Evolutionary conservation across 2,888 invertebrate species (phyloP), one percentile per base, ranked within the genome.

Genomic region (Lithophane semibrunnea): DNA sequence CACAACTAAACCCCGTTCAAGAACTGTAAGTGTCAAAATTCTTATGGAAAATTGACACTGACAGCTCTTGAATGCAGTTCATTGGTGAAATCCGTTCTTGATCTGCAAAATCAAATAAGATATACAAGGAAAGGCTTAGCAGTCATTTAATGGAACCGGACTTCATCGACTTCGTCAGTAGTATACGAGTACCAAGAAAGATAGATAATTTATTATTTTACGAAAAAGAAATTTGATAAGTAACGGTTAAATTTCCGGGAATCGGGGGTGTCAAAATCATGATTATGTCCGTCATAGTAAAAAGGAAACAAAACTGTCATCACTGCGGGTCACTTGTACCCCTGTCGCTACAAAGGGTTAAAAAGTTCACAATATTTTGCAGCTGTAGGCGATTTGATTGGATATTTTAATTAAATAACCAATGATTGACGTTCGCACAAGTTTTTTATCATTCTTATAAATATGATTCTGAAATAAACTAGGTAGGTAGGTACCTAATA

Each of bases 291-390:
- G 24, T 56, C 29, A 52, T 29, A 65, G 56, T 66, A 52, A 77
- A 60, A 65, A 42, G 3, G 0, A 42, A 60, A 44, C 52, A 60
- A 76, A 61, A 10, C 78, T 60, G 44, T 52, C 76, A 37, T 29
- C 77, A 12, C 29, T 16, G 24, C n/a, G 67, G 67, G 58, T 67
- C 52, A 29, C 7, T 29, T 13, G 42, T 49, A 65, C 49, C 77
- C 13, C 44, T 3, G 13, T 44, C 13, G 29, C 18, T 18, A 52
- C 13, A 66, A 77, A 44, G 67, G 77, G 44, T 65, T 60, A n/a
- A 76, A 4, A 42, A 52, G n/a, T 52, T 18, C 65, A 66, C 18
- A 76, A 52, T 60, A 29, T 77, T 75, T 75, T 54, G 37, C 54
- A 56, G 5, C 54, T 56, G n/a, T 37, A 21, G 13, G 3, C 7